A percentile compares a stretch with the other conserved stretches of the same genome.
phyloP scores from a whole-genome alignment of 2,113 vertebrate species.

The Coptodon rendalli region DNA sequence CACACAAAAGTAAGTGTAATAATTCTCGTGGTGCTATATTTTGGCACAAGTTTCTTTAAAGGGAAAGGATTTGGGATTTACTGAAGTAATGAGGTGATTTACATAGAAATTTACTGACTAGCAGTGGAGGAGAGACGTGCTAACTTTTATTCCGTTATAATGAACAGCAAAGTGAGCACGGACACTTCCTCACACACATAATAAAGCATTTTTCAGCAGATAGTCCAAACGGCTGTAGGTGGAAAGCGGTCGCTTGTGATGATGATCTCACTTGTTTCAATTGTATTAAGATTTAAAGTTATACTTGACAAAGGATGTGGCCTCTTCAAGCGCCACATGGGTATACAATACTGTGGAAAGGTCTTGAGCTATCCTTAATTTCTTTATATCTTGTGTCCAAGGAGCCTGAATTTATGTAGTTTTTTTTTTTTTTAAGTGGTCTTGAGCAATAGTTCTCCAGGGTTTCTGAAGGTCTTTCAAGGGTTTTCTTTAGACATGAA shows the following conservation, averaged over 20 bases:
- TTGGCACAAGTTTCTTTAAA: neutral
- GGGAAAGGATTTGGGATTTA: neutral
- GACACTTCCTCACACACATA: neutral
- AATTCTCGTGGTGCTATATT: neutral
- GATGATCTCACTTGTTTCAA: neutral
- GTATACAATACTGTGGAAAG: neutral
- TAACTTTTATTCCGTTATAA: neutral
- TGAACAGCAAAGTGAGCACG: neutral
- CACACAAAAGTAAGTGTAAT: neutral
- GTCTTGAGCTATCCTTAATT: neutral
- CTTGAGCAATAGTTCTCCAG: neutral
- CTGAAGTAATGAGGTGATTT: neutral
- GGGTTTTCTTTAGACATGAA: neutral
- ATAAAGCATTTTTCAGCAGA: neutral
- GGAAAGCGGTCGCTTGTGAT: neutral
- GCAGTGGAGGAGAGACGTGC: neutral
- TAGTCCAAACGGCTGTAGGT: neutral
- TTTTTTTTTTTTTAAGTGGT: neutral
- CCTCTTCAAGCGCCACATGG: neutral
- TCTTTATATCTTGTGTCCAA: neutral
- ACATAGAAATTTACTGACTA: neutral
- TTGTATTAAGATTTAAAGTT: neutral
- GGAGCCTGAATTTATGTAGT: neutral
- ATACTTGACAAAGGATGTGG: neutral
- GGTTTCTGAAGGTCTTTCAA: neutral